Conservation (phyloP, 2,888 invertebrate species). For the Lucinisca nassula region DNA sequence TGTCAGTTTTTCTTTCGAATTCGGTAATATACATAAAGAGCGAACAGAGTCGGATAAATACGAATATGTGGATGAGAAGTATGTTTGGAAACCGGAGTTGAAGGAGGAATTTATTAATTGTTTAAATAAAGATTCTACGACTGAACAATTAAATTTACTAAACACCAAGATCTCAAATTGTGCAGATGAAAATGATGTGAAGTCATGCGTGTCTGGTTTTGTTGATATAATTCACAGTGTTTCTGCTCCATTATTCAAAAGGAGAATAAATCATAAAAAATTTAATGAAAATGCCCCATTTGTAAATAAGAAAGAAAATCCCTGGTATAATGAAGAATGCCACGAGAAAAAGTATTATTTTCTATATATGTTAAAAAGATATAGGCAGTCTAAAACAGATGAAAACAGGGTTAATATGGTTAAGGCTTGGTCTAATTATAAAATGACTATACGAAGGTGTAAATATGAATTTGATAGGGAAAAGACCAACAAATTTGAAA, state of each 20-base stretch:
- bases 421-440: background rate
- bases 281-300: background rate
- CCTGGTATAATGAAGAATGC: constrained; percentile 34
- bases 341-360: background rate
- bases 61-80: background rate
- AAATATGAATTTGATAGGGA: background rate
- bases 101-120: background rate
- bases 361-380: background rate
- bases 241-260: background rate
- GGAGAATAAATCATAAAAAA: background rate
- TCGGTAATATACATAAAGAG: background rate
- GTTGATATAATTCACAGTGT: background rate
- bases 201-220: background rate
- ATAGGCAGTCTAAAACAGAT: background rate
- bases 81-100: constrained; percentile 5
- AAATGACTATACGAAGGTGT: background rate
- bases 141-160: background rate
- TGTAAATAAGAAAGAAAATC: background rate
- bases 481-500: constrained; percentile 14
- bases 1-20: constrained; percentile 15
- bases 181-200: background rate
- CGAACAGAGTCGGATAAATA: background rate
- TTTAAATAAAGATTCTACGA: background rate
- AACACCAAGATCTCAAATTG: background rate
- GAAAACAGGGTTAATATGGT: constrained; percentile 5